A percentile compares a stretch with the other conserved stretches of the same genome.
phyloP scores from a whole-genome alignment of 2,113 vertebrate species.

The Sorex fumeus region DNA sequence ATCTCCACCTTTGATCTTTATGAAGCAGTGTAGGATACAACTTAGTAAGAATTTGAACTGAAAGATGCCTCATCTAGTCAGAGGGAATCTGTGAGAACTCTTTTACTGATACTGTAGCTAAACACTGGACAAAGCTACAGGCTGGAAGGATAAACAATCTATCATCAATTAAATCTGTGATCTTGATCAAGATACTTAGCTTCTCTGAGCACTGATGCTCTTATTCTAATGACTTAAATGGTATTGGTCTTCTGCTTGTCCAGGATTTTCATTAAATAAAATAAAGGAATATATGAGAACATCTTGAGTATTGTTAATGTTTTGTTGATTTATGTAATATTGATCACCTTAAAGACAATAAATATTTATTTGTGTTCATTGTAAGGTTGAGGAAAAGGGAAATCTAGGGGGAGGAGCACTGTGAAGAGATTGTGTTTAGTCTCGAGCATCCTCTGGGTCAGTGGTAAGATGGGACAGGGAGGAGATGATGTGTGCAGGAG shows the following conservation, averaged over 20 bases:
- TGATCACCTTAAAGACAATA: not conserved
- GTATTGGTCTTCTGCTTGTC: not conserved
- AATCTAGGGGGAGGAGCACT: accelerated
- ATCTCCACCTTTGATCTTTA: not conserved
- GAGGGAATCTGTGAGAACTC: not conserved
- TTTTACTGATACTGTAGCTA: accelerated
- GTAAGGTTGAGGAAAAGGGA: not conserved
- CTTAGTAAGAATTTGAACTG: not conserved
- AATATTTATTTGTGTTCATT: not conserved
- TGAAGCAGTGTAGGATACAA: too few species aligned
- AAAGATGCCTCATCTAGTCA: accelerated
- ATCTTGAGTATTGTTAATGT: not conserved
- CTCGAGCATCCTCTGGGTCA: too few species aligned
- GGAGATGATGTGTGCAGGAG: not conserved
- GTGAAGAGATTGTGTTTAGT: not conserved
- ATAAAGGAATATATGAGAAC: not conserved
- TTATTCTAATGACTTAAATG: not conserved
- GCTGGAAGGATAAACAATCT: not conserved
- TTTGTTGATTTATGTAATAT: not conserved
- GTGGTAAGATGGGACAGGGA: too few species aligned
- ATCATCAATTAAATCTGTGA: not conserved
- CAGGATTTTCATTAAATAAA: not conserved
- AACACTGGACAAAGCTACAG: too few species aligned
- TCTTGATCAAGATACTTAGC: too few species aligned
- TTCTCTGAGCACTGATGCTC: not conserved